Evolutionary conservation across 1,140 invertebrate species (phyloP).

Genomic region (Drosophila equinoxialis): DNA sequence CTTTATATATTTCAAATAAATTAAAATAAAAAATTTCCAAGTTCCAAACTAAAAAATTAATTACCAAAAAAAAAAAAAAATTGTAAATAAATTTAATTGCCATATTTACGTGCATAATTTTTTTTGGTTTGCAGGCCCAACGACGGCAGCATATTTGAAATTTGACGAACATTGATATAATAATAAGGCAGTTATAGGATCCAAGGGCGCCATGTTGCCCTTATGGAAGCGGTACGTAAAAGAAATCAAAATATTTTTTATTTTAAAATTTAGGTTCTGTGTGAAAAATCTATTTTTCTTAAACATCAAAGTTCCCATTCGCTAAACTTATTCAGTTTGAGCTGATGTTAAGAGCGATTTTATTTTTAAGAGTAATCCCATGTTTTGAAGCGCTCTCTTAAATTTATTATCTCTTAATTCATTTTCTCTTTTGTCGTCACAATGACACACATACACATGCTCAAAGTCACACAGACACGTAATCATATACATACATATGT

Average conservation of each 20-base stretch:
- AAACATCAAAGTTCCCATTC: too few relatives aligned
- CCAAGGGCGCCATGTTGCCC: slow-evolving; percentile 81
- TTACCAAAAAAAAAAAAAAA: not conserved
- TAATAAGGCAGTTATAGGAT: slow-evolving; percentile 64
- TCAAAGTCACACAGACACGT: not conserved
- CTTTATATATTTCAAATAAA: not conserved
- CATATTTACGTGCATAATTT: slow-evolving; percentile 61
- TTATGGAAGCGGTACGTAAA: slow-evolving; percentile 80
- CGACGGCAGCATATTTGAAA: slow-evolving; percentile 68
- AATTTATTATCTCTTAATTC: slow-evolving; percentile 17
- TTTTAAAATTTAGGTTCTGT: too few relatives aligned
- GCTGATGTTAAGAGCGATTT: too few relatives aligned
- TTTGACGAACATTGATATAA: slow-evolving; percentile 62
- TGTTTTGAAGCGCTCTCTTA: slow-evolving; percentile 22
- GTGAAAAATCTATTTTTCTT: too few relatives aligned
- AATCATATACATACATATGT: slow-evolving; percentile 2
- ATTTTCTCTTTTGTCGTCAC: not conserved
- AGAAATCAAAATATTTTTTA: too few relatives aligned
- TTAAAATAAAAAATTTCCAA: not conserved
- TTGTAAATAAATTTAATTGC: slow-evolving; percentile 17
- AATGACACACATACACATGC: not conserved
- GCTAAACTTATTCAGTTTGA: too few relatives aligned
- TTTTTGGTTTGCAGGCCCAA: slow-evolving; percentile 69
- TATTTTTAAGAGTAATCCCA: not conserved
- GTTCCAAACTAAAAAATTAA: too few relatives aligned